These are phyloP conservation scores for Seira musarum DNA, from an alignment of 2,888 invertebrate genomes.

Conservation along the genomic window DNA sequence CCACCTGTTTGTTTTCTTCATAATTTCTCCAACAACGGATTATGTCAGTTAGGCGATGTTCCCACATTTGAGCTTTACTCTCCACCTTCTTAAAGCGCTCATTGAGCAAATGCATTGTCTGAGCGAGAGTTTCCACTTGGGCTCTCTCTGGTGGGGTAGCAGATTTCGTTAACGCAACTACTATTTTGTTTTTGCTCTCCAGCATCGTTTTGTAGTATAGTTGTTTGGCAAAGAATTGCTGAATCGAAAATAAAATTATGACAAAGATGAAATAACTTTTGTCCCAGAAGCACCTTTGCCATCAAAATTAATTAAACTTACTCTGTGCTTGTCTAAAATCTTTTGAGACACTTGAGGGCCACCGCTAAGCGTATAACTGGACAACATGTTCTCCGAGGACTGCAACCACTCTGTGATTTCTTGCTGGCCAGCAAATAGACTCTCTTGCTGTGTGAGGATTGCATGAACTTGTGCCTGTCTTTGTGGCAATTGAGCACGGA, in stretches of 20 bases:
- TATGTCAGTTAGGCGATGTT: slow-evolving; percentile 83
- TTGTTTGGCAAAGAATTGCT: slow-evolving; percentile 86
- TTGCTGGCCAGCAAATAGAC: slow-evolving; percentile 87
- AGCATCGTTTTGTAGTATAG: slow-evolving; percentile 94
- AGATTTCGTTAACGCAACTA: slow-evolving; percentile 87
- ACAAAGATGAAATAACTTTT: neutral
- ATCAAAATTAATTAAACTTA: slow-evolving; percentile 67
- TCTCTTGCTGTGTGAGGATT: slow-evolving; percentile 89
- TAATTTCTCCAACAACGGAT: slow-evolving; percentile 89
- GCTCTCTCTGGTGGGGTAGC: slow-evolving; percentile 84
- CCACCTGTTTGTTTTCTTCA: slow-evolving; percentile 82
- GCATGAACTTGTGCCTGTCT: slow-evolving; percentile 88
- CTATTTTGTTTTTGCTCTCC: slow-evolving; percentile 95
- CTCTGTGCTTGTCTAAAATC: slow-evolving; percentile 86
- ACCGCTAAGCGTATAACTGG: slow-evolving; percentile 76
- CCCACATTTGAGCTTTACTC: slow-evolving; percentile 83
- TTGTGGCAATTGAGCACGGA: slow-evolving; percentile 86
- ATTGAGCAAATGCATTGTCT: slow-evolving; percentile 85
- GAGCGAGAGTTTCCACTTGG: slow-evolving; percentile 79
- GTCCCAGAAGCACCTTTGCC: neutral
- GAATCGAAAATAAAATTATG: slow-evolving; percentile 56
- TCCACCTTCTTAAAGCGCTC: slow-evolving; percentile 86
- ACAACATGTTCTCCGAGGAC: slow-evolving; percentile 84
- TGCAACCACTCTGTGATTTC: slow-evolving; percentile 92
- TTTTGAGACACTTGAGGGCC: slow-evolving; percentile 83